phyloP scores from a whole-genome alignment of 2,113 vertebrate species.

The Salvelinus fontinalis region DNA sequence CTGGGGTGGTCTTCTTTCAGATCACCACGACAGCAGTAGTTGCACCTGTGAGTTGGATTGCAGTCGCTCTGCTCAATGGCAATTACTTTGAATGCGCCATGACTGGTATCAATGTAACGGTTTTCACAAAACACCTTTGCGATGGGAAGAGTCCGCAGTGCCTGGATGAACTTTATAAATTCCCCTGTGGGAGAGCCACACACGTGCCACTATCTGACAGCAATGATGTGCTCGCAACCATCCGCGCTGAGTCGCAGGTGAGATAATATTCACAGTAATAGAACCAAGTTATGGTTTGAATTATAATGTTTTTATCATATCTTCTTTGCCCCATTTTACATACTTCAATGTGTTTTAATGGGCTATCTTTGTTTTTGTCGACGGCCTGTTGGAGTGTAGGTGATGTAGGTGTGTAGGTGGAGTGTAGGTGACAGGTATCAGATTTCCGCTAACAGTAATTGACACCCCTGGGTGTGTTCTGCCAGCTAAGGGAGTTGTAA shows the following conservation, averaged over 20 bases:
- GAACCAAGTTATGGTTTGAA: not conserved
- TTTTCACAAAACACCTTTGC: slow-evolving; percentile 39
- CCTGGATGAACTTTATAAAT: not conserved
- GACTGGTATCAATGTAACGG: slow-evolving; percentile 41
- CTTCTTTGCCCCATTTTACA: too few relatives aligned
- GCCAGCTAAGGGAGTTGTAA: too few relatives aligned
- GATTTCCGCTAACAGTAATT: too few relatives aligned
- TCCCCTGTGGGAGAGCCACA: slow-evolving; percentile 63
- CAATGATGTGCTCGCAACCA: not conserved
- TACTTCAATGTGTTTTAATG: too few relatives aligned
- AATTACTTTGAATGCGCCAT: slow-evolving; percentile 71
- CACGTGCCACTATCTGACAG: fast-evolving
- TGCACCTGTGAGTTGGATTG: slow-evolving; percentile 78
- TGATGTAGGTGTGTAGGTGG: too few relatives aligned
- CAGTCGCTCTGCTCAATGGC: slow-evolving; percentile 73
- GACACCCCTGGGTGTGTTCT: too few relatives aligned
- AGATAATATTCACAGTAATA: slow-evolving; percentile 2
- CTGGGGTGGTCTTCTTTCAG: not conserved
- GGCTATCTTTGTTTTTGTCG: too few relatives aligned
- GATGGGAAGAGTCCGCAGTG: not conserved
- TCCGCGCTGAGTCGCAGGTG: slow-evolving; percentile 82
- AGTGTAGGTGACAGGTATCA: too few relatives aligned
- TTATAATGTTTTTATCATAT: not conserved
- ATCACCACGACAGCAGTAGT: slow-evolving; percentile 45
- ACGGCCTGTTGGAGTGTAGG: too few relatives aligned